Base-by-base conservation (phyloP, 2,113 vertebrate species). In the Elephas maximus region DNA sequence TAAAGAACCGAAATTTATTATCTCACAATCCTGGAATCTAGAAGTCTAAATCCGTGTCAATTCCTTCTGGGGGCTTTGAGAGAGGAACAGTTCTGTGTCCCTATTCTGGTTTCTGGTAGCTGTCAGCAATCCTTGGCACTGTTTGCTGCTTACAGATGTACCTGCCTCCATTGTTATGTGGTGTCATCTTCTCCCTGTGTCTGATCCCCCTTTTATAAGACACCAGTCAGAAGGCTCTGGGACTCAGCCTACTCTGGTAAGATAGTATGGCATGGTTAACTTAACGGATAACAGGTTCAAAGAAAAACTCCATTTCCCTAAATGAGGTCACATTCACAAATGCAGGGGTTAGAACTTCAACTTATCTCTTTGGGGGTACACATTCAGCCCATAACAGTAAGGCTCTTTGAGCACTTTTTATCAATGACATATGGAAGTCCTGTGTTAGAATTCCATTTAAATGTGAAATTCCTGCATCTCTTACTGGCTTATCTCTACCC, bases 321-420 rank as follows among this genome's bases (percentile, higher is more conserved):
- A 62, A 21, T 6, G 60, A 23, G 21, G 53, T 57, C 53, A 57
- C 53, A 12, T 57, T 57, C 11, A 57, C 53, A 57, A 12, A 14
- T 57, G 53, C 60, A 62, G 4, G 60, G 21, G 21, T 23, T 62
- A 23, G 5, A 62, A 62, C 60, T 62, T 62, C 60, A 62, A 62
- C 21, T 57, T 23, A 20, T 23, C 60, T 62, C 21, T 23, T 62
- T 20, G 60, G 60, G 21, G 60, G 37, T 37, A 62, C 21, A 23
- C 53, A 57, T 57, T 62, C 60, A 62, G 21, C 21, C 18, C 60
- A 62, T 60, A 62, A 23, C 60, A 62, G 60, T 45, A 90, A 94
- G 24, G 2, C 45, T 92, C 24, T 62, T 94, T 63, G 90, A 96
- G 81, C 9, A 67, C 24, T 73, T 90, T 93, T 93, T 89, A 60